Percentiles rank a stretch among this genome's conserved stretches.
These are phyloP conservation scores for Sinhomidia bicolor DNA, from an alignment of 2,888 invertebrate species.

Conservation along the genomic window DNA sequence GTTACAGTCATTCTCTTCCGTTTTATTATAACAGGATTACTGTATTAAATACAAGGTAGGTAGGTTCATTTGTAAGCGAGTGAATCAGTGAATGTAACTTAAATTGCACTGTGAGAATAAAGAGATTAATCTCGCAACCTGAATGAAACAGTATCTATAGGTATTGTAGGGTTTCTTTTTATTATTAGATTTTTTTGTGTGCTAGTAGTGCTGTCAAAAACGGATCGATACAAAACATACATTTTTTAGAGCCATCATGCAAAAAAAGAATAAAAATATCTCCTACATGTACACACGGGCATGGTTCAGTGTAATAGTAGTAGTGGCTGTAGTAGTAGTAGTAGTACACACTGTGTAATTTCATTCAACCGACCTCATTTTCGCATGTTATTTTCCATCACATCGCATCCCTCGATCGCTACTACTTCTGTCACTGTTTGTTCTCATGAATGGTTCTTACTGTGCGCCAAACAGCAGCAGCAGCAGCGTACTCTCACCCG, in stretches of 20 bases:
- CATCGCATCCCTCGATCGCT: constrained; percentile 7
- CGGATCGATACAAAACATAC: constrained; percentile 17
- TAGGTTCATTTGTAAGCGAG: not conserved
- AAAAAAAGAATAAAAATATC: constrained; percentile 30
- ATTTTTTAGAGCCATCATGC: constrained; percentile 1
- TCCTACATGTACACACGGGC: not conserved
- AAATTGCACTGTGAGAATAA: not conserved
- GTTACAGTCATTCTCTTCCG: not conserved
- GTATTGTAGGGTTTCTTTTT: no score
- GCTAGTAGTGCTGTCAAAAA: constrained; percentile 1
- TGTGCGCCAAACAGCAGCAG: not conserved
- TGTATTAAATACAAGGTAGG: no score
- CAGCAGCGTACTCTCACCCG: constrained; percentile 6
- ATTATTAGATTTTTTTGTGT: constrained; percentile 6
- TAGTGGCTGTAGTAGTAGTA: no score
- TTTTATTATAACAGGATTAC: not conserved
- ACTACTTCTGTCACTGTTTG: not conserved
- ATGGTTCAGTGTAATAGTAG: not conserved
- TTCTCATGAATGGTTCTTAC: not conserved
- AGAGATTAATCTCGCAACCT: not conserved
- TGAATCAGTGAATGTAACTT: not conserved
- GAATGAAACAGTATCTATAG: constrained; percentile 5
- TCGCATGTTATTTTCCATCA: not conserved
- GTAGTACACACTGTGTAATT: constrained; percentile 20
- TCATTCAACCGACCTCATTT: constrained; percentile 42